These are phyloP conservation scores for Tragopan temminckii DNA, from an alignment of 2,797 vertebrate genomes.

Conservation along the genomic window DNA sequence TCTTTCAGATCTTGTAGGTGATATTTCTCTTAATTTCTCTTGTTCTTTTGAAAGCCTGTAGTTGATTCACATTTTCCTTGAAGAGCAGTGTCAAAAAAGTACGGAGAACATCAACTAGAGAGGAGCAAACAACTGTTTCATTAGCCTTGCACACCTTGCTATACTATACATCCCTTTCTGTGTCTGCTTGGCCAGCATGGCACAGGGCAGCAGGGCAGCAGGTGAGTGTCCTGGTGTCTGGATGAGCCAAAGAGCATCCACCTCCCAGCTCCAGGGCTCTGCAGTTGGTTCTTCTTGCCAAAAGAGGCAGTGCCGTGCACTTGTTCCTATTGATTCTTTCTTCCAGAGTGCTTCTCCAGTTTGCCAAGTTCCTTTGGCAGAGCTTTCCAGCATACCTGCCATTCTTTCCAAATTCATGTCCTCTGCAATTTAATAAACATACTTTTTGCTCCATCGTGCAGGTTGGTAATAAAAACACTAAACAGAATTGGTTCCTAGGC, in stretches of 20 bases:
- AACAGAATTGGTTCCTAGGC: slow-evolving; percentile 6
- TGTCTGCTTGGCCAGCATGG: neutral
- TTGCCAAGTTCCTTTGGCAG: slow-evolving; percentile 49
- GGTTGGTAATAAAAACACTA: neutral
- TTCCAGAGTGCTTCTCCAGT: neutral
- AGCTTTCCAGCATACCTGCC: slow-evolving; percentile 30
- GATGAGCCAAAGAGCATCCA: neutral
- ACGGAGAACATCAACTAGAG: neutral
- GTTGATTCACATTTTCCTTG: slow-evolving; percentile 19
- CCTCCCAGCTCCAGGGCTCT: neutral
- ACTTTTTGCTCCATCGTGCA: neutral
- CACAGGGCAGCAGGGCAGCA: neutral
- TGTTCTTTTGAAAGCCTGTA: slow-evolving; percentile 11
- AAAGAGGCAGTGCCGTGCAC: neutral
- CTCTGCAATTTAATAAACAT: slow-evolving; percentile 26
- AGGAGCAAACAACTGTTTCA: neutral
- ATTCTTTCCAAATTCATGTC: slow-evolving; percentile 50
- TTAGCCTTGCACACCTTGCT: neutral
- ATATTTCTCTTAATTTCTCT: slow-evolving; percentile 17
- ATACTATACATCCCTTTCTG: rapidly evolving
- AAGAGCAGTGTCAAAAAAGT: neutral
- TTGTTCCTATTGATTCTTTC: neutral
- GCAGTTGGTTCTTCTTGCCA: neutral
- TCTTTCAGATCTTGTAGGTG: slow-evolving; percentile 15
- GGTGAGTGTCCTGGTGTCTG: rapidly evolving